A percentile compares a stretch with the other conserved stretches of the same genome.
phyloP scores from a whole-genome alignment of 1,140 invertebrate species.

The Phenacoccus solenopsis region DNA sequence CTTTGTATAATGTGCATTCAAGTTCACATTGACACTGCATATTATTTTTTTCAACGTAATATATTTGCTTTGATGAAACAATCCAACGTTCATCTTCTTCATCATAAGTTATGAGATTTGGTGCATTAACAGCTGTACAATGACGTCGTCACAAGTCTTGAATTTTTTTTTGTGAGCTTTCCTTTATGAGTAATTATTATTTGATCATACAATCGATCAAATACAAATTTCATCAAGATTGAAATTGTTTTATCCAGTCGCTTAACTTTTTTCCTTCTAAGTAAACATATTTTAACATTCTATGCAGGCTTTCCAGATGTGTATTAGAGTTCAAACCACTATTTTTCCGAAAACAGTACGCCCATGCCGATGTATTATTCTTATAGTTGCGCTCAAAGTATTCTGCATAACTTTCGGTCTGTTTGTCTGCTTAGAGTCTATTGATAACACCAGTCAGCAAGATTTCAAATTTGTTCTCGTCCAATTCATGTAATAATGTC shows the following conservation, averaged over 20 bases:
- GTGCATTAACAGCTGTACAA: not conserved
- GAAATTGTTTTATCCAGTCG: constrained; percentile 23
- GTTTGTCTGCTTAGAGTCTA: not conserved
- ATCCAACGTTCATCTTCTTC: not conserved
- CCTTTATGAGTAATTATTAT: constrained; percentile 20
- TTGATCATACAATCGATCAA: constrained; percentile 22
- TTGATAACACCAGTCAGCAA: not conserved
- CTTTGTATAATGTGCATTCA: not conserved
- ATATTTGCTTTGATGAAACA: not conserved
- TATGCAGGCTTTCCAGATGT: constrained; percentile 24
- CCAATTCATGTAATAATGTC: not conserved
- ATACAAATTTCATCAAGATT: constrained; percentile 21
- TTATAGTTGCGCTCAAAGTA: not conserved
- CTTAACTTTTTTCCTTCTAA: constrained; percentile 23
- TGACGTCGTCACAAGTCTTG: not conserved
- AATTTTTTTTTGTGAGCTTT: not conserved
- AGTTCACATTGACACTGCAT: not conserved
- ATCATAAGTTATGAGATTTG: not conserved
- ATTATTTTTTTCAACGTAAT: not conserved
- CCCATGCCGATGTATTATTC: constrained; percentile 18
- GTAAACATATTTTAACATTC: constrained; percentile 23
- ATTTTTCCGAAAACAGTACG: constrained; percentile 23
- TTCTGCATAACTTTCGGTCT: not conserved
- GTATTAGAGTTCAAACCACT: constrained; percentile 24
- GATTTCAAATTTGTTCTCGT: not conserved